Conservation (phyloP, 2,113 vertebrate genomes). For the Cacatua alba region DNA sequence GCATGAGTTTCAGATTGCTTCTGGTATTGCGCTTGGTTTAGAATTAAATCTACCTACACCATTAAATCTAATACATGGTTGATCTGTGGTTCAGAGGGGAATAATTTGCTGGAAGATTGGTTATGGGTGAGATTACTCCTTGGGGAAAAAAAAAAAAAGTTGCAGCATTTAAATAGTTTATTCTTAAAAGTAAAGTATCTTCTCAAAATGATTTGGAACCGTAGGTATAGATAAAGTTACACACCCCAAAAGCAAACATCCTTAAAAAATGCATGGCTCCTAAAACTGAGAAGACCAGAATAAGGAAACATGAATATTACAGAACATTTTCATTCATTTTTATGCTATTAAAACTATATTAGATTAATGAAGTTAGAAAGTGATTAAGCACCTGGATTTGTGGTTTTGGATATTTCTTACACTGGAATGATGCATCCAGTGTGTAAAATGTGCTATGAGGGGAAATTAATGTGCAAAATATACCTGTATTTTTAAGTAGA, state of each 20-base stretch:
- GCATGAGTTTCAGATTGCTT: conserved; percentile 33
- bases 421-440: neutral
- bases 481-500: neutral
- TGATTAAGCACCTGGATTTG: neutral
- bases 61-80: conserved; percentile 19
- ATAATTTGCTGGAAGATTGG: neutral
- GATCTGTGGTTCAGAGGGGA: neutral
- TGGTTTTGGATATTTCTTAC: neutral
- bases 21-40: conserved; percentile 9
- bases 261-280: neutral
- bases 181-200: neutral
- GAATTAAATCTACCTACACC: conserved; percentile 6
- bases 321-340: neutral
- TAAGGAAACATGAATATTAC: neutral
- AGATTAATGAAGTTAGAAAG: neutral
- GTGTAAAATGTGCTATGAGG: neutral
- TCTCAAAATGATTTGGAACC: neutral
- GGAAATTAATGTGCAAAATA: neutral
- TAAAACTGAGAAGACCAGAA: neutral
- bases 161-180: neutral
- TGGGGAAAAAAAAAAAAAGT: neutral
- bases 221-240: neutral
- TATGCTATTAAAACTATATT: neutral
- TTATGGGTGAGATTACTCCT: neutral
- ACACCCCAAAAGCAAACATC: neutral